These are phyloP conservation scores for Microdon myrmicae DNA, from an alignment of 2,888 invertebrate species.

Conservation along the genomic window DNA sequence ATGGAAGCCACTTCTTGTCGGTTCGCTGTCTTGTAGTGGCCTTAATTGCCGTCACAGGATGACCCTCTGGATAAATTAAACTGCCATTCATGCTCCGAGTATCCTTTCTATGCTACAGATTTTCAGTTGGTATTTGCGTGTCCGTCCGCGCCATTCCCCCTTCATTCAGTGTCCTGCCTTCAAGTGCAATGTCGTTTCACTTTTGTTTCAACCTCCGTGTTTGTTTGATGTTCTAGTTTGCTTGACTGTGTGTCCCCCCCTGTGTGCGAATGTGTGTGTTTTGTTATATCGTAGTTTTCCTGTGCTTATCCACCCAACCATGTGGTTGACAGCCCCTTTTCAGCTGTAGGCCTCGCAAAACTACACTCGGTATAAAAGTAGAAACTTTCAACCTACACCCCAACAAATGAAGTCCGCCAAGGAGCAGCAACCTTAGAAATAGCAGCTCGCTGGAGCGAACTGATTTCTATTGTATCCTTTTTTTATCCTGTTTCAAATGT, in stretches of 20 bases:
- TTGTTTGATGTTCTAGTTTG: neutral
- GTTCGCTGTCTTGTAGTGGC: slow-evolving; percentile 40
- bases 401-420: too few species aligned
- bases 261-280: slow-evolving; percentile 4
- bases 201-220: neutral
- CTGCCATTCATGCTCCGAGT: slow-evolving; percentile 48
- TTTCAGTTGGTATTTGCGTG: too few species aligned
- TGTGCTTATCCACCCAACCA: neutral
- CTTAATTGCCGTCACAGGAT: slow-evolving; percentile 49
- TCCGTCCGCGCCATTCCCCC: slow-evolving; percentile 1
- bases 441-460: too few species aligned
- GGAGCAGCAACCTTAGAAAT: too few species aligned
- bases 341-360: neutral
- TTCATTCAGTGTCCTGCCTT: slow-evolving; percentile 1
- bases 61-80: slow-evolving; percentile 51
- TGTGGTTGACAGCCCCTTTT: neutral
- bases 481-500: slow-evolving; percentile 12
- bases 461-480: slow-evolving; percentile 22
- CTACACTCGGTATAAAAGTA: slow-evolving; percentile 27
- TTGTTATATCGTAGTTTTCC: neutral
- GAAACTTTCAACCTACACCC: slow-evolving; percentile 23
- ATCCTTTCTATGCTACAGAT: slow-evolving; percentile 40
- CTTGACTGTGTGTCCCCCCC: slow-evolving; percentile 7
- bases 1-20: slow-evolving; percentile 29
- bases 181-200: too few species aligned